phyloP scores from a whole-genome alignment of 2,113 vertebrate genomes.

The Sigmodon hispidus region DNA sequence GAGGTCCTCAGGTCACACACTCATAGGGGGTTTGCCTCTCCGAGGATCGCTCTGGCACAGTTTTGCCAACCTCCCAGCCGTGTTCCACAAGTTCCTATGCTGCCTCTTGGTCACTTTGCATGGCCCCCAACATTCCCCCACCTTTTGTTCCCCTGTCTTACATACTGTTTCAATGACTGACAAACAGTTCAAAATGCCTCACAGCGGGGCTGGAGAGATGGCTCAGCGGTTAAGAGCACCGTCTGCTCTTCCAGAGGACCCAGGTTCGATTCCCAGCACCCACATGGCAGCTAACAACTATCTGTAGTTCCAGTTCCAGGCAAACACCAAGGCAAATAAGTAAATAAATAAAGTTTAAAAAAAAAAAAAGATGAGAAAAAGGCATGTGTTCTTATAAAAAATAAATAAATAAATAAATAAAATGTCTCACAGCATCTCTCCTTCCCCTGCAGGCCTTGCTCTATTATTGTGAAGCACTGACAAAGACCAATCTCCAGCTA shows the following conservation, averaged over 20 bases:
- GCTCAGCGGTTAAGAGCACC: too few relatives aligned
- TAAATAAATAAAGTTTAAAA: too few relatives aligned
- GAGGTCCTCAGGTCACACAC: neutral
- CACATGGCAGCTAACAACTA: too few relatives aligned
- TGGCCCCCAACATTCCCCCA: neutral
- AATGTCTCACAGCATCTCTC: neutral
- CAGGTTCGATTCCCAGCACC: too few relatives aligned
- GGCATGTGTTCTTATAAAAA: too few relatives aligned
- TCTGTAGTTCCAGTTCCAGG: too few relatives aligned
- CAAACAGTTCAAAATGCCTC: neutral
- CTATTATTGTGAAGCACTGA: constrained; percentile 93
- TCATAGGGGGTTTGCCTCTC: neutral
- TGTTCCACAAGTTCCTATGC: neutral
- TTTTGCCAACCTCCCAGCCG: neutral
- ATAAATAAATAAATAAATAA: too few relatives aligned
- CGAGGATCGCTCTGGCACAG: neutral
- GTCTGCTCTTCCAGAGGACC: too few relatives aligned
- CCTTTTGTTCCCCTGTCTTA: neutral
- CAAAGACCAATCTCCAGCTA: constrained; percentile 89
- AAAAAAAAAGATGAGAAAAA: too few relatives aligned
- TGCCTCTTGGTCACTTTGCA: neutral
- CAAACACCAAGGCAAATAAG: too few relatives aligned
- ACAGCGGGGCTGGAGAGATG: too few relatives aligned
- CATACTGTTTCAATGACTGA: too few relatives aligned
- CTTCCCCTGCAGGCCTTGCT: constrained; percentile 90